Percentiles rank a stretch among this genome's conserved stretches.
Evolutionary conservation across 1,140 invertebrate species (phyloP).

Genomic region (Drosophila yakuba): DNA sequence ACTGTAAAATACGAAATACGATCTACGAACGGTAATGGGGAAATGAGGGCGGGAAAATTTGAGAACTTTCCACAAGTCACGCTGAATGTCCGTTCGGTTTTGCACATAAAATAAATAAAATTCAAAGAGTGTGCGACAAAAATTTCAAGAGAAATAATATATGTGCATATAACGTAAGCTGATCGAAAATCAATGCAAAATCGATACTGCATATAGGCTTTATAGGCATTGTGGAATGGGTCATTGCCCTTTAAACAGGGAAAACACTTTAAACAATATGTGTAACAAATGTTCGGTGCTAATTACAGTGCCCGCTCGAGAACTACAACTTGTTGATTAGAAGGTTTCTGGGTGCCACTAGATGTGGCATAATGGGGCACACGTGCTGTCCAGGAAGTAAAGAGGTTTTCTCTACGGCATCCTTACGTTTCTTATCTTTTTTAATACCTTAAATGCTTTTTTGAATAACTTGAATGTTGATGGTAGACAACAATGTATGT

Average conservation of each 20-base stretch:
- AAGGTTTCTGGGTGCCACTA: slow-evolving; percentile 16
- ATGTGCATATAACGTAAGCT: slow-evolving; percentile 33
- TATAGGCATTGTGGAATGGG: slow-evolving; percentile 24
- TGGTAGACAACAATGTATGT: too few species aligned
- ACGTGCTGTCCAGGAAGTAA: background rate
- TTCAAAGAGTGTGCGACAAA: background rate
- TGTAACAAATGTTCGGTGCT: slow-evolving; percentile 37
- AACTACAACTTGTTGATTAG: slow-evolving; percentile 23
- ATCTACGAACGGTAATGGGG: background rate
- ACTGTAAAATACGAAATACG: slow-evolving; percentile 2
- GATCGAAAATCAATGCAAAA: slow-evolving; percentile 22
- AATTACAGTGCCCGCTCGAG: slow-evolving; percentile 15
- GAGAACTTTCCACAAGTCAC: slow-evolving; percentile 21
- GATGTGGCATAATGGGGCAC: background rate
- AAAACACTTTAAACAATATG: slow-evolving; percentile 43
- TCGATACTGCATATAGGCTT: slow-evolving; percentile 5
- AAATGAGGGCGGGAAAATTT: background rate
- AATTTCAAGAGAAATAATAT: too few species aligned
- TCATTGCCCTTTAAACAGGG: slow-evolving; percentile 37
- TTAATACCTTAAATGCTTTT: too few species aligned
- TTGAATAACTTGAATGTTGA: background rate
- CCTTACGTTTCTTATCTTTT: background rate
- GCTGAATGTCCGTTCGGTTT: background rate
- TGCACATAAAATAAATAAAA: slow-evolving; percentile 5
- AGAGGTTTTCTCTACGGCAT: background rate